These are phyloP conservation scores for Hanleya hanleyi DNA, from an alignment of 2,888 invertebrate genomes.

Conservation along the genomic window DNA sequence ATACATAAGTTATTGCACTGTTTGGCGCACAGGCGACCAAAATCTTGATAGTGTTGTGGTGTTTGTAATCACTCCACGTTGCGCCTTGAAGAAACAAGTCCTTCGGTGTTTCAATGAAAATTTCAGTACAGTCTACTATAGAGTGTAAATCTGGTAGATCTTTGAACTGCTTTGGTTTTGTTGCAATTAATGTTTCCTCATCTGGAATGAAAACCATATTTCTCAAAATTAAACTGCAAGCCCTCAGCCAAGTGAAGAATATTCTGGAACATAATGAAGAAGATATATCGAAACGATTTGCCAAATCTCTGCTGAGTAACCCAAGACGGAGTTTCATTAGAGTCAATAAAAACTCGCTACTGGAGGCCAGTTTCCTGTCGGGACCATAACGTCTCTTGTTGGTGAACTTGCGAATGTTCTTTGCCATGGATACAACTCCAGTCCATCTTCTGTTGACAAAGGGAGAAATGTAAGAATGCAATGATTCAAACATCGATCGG, in stretches of 20 bases:
- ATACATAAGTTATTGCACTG: constrained; percentile 33
- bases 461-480: constrained; percentile 26
- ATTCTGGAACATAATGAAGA: constrained; percentile 24
- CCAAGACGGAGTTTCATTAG: constrained; percentile 8
- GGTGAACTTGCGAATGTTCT: constrained; percentile 14
- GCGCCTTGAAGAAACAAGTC: constrained; percentile 29
- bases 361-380: constrained; percentile 25
- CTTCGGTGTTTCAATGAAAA: constrained; percentile 35
- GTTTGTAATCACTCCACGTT: constrained; percentile 45
- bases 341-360: constrained; percentile 31
- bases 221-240: constrained; percentile 12
- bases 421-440: constrained; percentile 16
- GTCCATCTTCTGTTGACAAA: constrained; percentile 34
- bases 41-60: constrained; percentile 44
- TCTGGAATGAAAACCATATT: constrained; percentile 22
- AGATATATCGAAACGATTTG: constrained; percentile 30
- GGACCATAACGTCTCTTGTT: constrained; percentile 21
- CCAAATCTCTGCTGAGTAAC: constrained; percentile 18
- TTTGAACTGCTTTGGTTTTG: constrained; percentile 26
- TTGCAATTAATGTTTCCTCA: constrained; percentile 20
- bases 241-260: constrained; percentile 31
- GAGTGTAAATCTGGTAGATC: constrained; percentile 25
- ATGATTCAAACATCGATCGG: constrained; percentile 19
- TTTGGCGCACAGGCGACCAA: constrained; percentile 37
- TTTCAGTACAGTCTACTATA: constrained; percentile 22